phyloP scores from a whole-genome alignment of 2,797 vertebrate genomes.

The Cichlasoma orientale region DNA sequence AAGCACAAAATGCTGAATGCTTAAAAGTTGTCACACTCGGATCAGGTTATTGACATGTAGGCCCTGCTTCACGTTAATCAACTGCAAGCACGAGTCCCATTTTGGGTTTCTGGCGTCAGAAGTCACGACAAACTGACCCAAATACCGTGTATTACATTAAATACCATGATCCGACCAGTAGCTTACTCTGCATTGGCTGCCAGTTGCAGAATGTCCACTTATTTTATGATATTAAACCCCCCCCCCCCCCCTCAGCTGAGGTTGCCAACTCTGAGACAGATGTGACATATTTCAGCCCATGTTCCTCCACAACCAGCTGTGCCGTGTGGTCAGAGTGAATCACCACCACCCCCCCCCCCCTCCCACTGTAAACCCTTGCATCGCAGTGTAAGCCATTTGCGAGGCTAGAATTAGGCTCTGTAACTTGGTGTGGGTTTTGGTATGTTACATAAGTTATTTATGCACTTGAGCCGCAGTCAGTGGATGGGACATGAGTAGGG shows the following conservation, averaged over 20 bases:
- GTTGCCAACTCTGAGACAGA: constrained; percentile 52
- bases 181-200: constrained; percentile 49
- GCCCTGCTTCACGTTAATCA: background rate
- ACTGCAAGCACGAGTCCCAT: background rate
- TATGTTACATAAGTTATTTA: constrained; percentile 62
- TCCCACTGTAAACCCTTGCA: constrained; percentile 28
- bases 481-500: constrained; percentile 42
- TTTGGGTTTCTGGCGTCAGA: constrained; percentile 31
- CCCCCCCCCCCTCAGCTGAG: background rate
- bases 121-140: constrained; percentile 53
- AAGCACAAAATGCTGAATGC: background rate
- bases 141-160: constrained; percentile 51
- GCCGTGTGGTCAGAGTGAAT: constrained; percentile 34
- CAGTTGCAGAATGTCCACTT: constrained; percentile 50
- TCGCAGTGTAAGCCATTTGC: constrained; percentile 49
- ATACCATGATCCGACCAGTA: constrained; percentile 44
- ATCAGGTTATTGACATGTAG: background rate
- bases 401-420: constrained; percentile 25
- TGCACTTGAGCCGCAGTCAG: constrained; percentile 34
- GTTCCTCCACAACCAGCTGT: constrained; percentile 65
- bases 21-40: background rate
- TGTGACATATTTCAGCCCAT: constrained; percentile 63
- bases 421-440: constrained; percentile 53
- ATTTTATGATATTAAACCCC: constrained; percentile 59
- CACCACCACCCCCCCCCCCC: constrained; percentile 40